Evolutionary conservation across 2,113 vertebrate genomes (phyloP).

Genomic region (Mus spicilegus): DNA sequence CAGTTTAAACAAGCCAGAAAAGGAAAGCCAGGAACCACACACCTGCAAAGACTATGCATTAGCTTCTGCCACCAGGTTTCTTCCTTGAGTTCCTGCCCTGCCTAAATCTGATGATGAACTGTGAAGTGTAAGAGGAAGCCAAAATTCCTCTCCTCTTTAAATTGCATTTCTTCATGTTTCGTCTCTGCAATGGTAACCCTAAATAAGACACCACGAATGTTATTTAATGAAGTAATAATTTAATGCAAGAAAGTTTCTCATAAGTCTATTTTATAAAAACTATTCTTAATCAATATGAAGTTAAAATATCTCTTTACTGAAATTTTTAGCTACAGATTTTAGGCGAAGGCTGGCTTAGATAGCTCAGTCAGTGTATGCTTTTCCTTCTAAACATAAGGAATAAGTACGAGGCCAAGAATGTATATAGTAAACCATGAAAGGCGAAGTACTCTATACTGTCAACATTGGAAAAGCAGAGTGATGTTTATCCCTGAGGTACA

Average conservation of each 20-base stretch:
- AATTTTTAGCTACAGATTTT: background rate
- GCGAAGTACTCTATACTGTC: background rate
- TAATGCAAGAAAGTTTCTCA: background rate
- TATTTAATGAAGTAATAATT: background rate
- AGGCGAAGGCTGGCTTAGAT: background rate
- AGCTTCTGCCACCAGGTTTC: background rate
- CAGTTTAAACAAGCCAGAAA: background rate
- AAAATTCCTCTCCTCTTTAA: background rate
- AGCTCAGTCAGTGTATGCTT: background rate
- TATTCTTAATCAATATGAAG: background rate
- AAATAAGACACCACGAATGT: background rate
- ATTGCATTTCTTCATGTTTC: background rate
- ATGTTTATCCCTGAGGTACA: background rate
- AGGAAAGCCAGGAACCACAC: background rate
- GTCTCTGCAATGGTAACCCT: background rate
- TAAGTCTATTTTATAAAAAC: background rate
- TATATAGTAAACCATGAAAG: background rate
- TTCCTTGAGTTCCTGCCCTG: background rate
- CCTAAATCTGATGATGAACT: background rate
- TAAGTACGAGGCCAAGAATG: background rate
- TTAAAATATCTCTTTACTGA: background rate
- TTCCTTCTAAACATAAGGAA: background rate
- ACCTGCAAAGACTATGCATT: background rate
- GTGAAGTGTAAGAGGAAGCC: background rate
- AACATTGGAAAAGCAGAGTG: background rate